Base-by-base conservation (phyloP, 2,797 vertebrate species). In the Enteromius argenteus region DNA sequence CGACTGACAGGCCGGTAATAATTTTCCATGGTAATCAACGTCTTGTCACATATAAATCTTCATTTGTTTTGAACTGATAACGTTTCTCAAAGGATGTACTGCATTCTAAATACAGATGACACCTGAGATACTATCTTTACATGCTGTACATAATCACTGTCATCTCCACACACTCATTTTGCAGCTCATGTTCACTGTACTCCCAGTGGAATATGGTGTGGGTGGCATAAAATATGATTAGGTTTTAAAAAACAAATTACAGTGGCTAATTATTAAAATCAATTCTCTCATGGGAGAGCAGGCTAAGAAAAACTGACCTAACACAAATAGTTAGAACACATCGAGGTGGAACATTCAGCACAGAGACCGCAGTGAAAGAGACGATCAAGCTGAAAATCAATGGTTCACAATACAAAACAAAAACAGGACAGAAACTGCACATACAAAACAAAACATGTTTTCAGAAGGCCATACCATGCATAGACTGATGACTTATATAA, bases 241-340 rank as follows among this genome's bases (percentile, higher is more conserved):
- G 81, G 85, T 86, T 86, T 72, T 82, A 86, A 87, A 64, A 89
- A 88, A 84, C 90, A 89, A 89, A 90, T 89, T 86, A 85, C 80
- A 71, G 68, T 79, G 75, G 72, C 81, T 90, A 84, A 90, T 90
- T 88, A 87, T 88, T 89, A 81, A 81, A 88, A 86, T 86, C 84
- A 76, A 51, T 64, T 86, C 80, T 68, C 85, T 87, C 42, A 68
- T 64, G 82, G 85, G 87, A 84, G 76, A 81, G 64, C 68, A 42
- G 85, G 66, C 49, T 85, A 69, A 67, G 79, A 79, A 86, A 87
- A 86, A 85, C 86, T 88, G 89, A 86, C 81, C 79, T 64, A 83
- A 79, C 85, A 83, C 78, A 88, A 86, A 86, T 78, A 86, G 42
- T 82, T 74, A 69, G 35, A 79, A 67, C 77, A 80, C 69, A 81